Base-by-base conservation (phyloP, 1,140 invertebrate genomes). In the Brachionus paranguensis region DNA sequence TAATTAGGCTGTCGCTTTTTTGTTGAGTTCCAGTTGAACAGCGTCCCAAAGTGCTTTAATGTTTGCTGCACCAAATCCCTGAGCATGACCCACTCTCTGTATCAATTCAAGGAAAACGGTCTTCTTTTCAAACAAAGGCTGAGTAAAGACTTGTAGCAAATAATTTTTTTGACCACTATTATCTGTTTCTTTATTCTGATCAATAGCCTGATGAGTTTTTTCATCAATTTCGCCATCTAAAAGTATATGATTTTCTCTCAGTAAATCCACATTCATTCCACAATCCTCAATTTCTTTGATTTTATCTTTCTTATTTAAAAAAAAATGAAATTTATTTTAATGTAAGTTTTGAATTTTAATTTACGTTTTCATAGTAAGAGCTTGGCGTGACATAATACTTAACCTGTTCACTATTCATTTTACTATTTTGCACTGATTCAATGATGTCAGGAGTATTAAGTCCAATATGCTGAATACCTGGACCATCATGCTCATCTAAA, bases 51-150 rank as follows among this genome's bases (percentile, higher is more conserved):
- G 86, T 3, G 91, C 91, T 24, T 89, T 89, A 5, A 92, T 90
- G 85, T 92, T 92, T 6, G 91, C 91, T 8, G 90, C 88, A 14
- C 91, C 91, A 86, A 92, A 91, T 4, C 91, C 91, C 55, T 85
- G 85, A 1, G 91, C 91, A 74, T 68, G 27, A 29, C 91, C 90
- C 53, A 87, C 85, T 33, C 91, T 85, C 79, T 92, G 89, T 43
- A 92, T 90, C 2, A 92, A 86, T 86, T 92, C 91, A 45, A 92
- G 84, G 87, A 92, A 92, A 85, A 92, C 91, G 4, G 91, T 91
- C 78, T 86, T 84, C 10, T 60, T 53, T 3, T 87, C 85, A 85
- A 91, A 91, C 6, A 92, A 76, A 7, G 91, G 91, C 64, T 89
- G 86, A 0, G 91, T 91, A 85, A 92, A 92, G 29, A 91, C 90